Percentiles rank a stretch among this genome's conserved stretches.
Evolutionary conservation across 2,797 vertebrate genomes (phyloP).

Genomic region (Parotocinclus haroldoi): DNA sequence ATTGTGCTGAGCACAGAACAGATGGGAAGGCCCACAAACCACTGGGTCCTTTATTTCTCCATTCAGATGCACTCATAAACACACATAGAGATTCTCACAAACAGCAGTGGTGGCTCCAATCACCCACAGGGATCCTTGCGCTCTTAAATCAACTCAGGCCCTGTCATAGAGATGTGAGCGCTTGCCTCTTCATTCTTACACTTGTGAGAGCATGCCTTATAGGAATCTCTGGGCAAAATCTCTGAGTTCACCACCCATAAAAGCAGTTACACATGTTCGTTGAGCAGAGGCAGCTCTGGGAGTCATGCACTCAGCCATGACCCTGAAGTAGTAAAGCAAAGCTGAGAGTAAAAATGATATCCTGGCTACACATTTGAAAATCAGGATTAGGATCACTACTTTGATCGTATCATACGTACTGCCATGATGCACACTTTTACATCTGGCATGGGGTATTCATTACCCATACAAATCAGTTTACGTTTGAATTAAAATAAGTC

Average conservation of each 20-base stretch:
- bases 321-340: background rate
- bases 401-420: too few relatives aligned
- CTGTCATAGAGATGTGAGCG: constrained; percentile 20
- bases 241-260: constrained; percentile 14
- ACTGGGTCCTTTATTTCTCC: constrained; percentile 42
- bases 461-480: too few relatives aligned
- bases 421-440: too few relatives aligned
- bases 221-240: constrained; percentile 36
- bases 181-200: constrained; percentile 19
- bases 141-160: constrained; percentile 19
- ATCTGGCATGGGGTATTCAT: too few relatives aligned
- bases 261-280: constrained; percentile 4
- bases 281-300: background rate
- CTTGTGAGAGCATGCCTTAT: constrained; percentile 27
- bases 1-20: constrained; percentile 55
- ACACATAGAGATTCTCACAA: constrained; percentile 14
- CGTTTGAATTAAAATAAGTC: too few relatives aligned
- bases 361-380: background rate
- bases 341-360: background rate
- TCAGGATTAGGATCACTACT: too few relatives aligned
- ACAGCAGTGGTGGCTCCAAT: constrained; percentile 16
- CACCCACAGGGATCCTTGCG: constrained; percentile 25
- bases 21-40: constrained; percentile 58
- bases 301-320: too few relatives aligned
- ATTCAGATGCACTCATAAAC: constrained; percentile 30